Conservation (phyloP, 2,113 vertebrate genomes). For the Hystrix cristata region DNA sequence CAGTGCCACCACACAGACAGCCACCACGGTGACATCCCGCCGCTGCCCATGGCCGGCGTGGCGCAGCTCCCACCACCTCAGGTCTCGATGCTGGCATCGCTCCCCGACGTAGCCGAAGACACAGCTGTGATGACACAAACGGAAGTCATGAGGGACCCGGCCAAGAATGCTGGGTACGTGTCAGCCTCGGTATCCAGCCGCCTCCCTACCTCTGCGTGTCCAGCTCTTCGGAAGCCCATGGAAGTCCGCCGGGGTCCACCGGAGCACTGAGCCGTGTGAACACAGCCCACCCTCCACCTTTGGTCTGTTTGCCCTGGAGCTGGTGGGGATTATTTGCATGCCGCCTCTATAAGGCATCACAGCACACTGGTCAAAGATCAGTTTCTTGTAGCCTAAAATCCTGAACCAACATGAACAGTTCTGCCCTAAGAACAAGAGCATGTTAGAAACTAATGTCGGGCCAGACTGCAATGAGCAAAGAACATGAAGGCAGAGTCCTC, state of each 20-base stretch:
- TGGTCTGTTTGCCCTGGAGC: background rate
- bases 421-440: background rate
- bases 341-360: background rate
- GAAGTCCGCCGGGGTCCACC: background rate
- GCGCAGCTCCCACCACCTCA: conserved; percentile 95
- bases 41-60: conserved; percentile 87
- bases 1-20: conserved; percentile 83
- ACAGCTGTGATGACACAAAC: conserved; percentile 88
- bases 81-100: conserved; percentile 94
- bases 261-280: background rate
- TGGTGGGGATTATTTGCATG: background rate
- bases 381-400: background rate
- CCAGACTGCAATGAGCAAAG: background rate
- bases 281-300: background rate
- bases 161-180: rapidly evolving
- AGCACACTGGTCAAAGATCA: background rate
- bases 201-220: background rate
- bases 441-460: background rate
- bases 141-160: background rate
- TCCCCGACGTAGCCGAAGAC: conserved; percentile 92
- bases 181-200: background rate
- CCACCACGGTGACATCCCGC: conserved; percentile 85
- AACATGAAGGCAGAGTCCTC: background rate
- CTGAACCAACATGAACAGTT: background rate
- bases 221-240: background rate